A percentile compares a stretch with the other conserved stretches of the same genome.
Conservation (phyloP, 2,797 vertebrate species). For the Crypturellus tataupa region DNA sequence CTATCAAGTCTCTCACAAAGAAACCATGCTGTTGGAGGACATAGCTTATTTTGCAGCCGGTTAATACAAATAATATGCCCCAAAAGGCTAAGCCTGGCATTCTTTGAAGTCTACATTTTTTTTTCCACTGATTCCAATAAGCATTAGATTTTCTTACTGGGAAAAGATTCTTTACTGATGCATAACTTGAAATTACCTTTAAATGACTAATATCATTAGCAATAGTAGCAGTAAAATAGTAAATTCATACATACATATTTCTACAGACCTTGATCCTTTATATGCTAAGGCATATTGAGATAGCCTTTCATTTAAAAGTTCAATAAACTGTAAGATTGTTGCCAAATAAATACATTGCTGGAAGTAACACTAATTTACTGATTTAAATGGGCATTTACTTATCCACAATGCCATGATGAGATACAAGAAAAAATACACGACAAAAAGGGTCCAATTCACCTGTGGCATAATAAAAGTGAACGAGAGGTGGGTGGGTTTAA, state of each 20-base stretch:
- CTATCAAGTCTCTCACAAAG: background rate
- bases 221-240: background rate
- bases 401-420: background rate
- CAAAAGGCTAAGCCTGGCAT: background rate
- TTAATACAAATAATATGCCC: background rate
- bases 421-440: background rate
- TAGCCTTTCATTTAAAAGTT: background rate
- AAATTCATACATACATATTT: background rate
- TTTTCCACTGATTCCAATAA: background rate
- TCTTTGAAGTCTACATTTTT: background rate
- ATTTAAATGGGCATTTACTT: background rate
- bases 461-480: background rate
- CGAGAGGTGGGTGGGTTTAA: background rate
- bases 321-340: background rate
- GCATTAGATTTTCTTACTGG: background rate
- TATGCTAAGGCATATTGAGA: background rate
- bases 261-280: background rate
- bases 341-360: accelerated
- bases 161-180: background rate
- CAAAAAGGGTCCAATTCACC: background rate
- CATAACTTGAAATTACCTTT: background rate
- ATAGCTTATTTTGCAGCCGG: background rate
- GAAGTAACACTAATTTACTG: background rate
- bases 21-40: background rate
- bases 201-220: background rate